Base-by-base conservation (phyloP, 2,888 invertebrate species). In the Pollenia angustigena region DNA sequence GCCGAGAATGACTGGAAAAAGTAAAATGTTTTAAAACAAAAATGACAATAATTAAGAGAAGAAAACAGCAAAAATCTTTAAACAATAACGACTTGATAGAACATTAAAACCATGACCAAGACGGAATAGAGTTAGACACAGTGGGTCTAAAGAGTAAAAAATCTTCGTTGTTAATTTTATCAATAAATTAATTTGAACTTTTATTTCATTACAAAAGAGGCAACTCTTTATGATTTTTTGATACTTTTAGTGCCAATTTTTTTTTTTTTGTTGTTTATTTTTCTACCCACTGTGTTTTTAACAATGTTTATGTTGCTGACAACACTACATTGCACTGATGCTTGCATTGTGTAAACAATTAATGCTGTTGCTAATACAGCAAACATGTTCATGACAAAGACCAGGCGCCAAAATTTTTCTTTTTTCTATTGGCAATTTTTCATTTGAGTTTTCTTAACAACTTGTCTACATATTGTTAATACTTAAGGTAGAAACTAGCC, bases 321-420 rank as follows among this genome's bases (percentile, higher is more conserved):
- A 75, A 8, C 10, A 75, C 12, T 52, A 62, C 18, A 62, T 50
- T 75, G 42, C 12, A 40, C 40, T 62, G 75, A 62, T 64, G 62
- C 18, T 48, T 12, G 42, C 23, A 52, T 69, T 69, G 40, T 69
- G 40, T 69, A 69, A 60, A 69, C 52, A 69, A 42, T 44, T 71
- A 10, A 9, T 54, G 23, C 44, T 60, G 44, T 14, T 72, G 56
- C 69, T 16, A 40, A 42, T 50, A 50, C 42, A 46, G 74, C 74
- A 42, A 50, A 75, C 62, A 14, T 66, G 32, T 44, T 44, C 64
- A 66, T 64, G 42, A 12, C 14, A 54, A 42, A 46, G 32, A 46
- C 46, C 16, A 40, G 76, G 76, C 76, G 76, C 66, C 76, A 66
- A 66, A 54, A 46, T 66, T 66, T 23, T 46, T 78, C 56, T 40